Base-by-base conservation (phyloP, 2,113 vertebrate genomes). In the Trichomycterus rosablanca region DNA sequence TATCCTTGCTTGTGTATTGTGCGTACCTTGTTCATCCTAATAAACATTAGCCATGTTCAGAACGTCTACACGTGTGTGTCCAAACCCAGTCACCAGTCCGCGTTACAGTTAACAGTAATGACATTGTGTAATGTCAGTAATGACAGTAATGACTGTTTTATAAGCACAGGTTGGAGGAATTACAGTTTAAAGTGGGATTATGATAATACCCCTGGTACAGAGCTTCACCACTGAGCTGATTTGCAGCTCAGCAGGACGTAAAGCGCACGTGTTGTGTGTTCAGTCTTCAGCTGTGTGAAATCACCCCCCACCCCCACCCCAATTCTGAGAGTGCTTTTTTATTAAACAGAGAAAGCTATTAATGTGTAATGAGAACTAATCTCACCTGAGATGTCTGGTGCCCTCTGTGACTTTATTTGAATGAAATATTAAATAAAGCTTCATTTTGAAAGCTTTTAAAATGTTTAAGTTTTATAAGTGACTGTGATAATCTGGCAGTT, bases 351-450 rank as follows among this genome's bases (percentile, higher is more conserved):
- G 79, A 80, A 4, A 68, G 61, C 71, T 74, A 77, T 81, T 83
- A 83, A 85, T 84, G 81, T 80, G 83, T 83, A 84, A 87, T 80
- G 74, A 72, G 42, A 16, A 72, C 79, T 84, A 79, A 84, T 85
- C 85, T 83, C 83, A 81, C 66, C 74, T 60, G 63, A 58, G 62
- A 51, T 51, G 35, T 44, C 52, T 22, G 22, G n/a, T 11, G 20
- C 30, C 53, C 43, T 22, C 46, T 20, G 24, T 19, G 50, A 15
- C 22, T 15, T 3, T 37, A 24, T 58, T 66, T 44, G 19, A 63
- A 51, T 55, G 8, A 62, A 54, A 26, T 44, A 48, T 45, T 42
- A 2, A n/a, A 32, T 26, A 26, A 30, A 4, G 5, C 67, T 26
- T 34, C 16, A 16, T 66, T 39, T 9, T 0, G 1, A 30, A 50